Evolutionary conservation across 2,888 invertebrate genomes (phyloP), one percentile per base, ranked within the genome.

Genomic region (Coenonympha arcania): DNA sequence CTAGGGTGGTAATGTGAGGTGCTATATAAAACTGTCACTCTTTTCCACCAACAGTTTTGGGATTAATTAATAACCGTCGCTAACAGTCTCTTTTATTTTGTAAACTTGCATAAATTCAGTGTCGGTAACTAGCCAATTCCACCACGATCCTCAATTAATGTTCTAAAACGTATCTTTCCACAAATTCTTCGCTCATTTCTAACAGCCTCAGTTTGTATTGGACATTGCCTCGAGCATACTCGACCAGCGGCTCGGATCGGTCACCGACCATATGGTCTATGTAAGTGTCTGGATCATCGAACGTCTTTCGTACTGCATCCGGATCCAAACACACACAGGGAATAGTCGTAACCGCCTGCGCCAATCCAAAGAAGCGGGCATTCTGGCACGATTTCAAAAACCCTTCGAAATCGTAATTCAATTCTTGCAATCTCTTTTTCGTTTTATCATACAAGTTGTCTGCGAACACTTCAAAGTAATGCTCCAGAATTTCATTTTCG

Each of bases 161-260:
- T 20, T 20, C 6, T n/a, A 20, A 37, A 13, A 37, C 37, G 8
- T 22, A 22, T 22, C 15, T 39, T 30, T 76, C 70, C 0, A 75
- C 56, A n/a, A 75, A 77, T 56, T 79, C 79, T 43, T 79, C 76
- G 6, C 58, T 60, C 1, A 73, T 57, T 40, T 74, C 70, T 19
- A 79, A 16, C 50, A 64, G 62, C 30, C 72, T 62, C n/a, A 62
- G 50, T 18, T 59, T 64, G 48, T 71, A 79, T 3, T 20, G 33
- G 0, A 42, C 19, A 41, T 65, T 60, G 4, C 55, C 52, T 3
- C 50, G 42, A 0, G 73, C 68, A 40, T 66, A 52, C 6, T 50
- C 59, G 33, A 66, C 5, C 22, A 70, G 64, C 9, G 67, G 67
- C 44, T 15, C 50, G 4, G 56, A 54, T 6, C 68, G 53, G 31